Percentiles rank a stretch among this genome's conserved stretches.
phyloP scores from a whole-genome alignment of 2,888 invertebrate genomes.

The Ashinkailepas kermadecensis region DNA sequence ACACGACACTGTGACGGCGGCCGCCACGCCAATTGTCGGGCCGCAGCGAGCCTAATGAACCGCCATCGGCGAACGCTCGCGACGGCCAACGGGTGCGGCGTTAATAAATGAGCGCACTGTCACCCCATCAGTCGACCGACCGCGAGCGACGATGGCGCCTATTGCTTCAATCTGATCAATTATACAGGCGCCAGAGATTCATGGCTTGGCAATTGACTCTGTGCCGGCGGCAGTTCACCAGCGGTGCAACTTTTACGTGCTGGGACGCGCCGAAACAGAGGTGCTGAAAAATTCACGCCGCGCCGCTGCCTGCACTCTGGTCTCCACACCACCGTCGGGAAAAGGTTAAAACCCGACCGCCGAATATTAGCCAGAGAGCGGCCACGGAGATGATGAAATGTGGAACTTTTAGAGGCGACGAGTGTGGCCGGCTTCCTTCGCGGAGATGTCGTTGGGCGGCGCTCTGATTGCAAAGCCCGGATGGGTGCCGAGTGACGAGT shows the following conservation, averaged over 20 bases:
- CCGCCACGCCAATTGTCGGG: too few relatives aligned
- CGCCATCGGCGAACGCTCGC: neutral
- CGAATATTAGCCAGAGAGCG: neutral
- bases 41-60: neutral
- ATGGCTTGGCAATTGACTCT: slow-evolving; percentile 19
- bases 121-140: neutral
- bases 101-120: neutral
- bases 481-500: too few relatives aligned
- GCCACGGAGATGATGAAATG: slow-evolving; percentile 3
- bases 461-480: neutral
- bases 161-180: slow-evolving; percentile 10
- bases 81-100: neutral
- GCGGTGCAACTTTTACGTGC: neutral
- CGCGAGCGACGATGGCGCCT: neutral
- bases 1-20: too few relatives aligned
- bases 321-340: neutral
- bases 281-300: neutral
- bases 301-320: neutral
- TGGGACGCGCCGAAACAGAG: neutral
- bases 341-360: neutral
- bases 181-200: slow-evolving; percentile 5
- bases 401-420: neutral
- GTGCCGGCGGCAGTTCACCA: slow-evolving; percentile 10
- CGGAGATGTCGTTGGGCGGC: neutral
- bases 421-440: neutral